Evolutionary conservation across 2,113 vertebrate species (phyloP).

Genomic region (Columba livia): DNA sequence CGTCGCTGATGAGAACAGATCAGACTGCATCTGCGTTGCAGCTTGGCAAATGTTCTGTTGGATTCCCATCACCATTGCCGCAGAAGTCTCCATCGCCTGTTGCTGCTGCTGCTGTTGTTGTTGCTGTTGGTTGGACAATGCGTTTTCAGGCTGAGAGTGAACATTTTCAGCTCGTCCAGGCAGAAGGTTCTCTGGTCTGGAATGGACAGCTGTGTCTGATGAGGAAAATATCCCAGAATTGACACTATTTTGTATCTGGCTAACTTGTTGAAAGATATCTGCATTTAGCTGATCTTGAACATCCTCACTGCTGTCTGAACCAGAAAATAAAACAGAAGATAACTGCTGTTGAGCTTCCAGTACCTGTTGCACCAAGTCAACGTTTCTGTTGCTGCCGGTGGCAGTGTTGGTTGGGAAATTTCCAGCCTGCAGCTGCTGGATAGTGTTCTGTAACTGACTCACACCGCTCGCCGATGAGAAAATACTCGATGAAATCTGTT

Average conservation of each 20-base stretch:
- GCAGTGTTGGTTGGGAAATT: constrained; percentile 76
- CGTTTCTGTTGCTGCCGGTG: constrained; percentile 70
- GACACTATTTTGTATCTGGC: constrained; percentile 77
- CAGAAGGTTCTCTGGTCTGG: constrained; percentile 76
- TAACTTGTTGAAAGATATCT: constrained; percentile 83
- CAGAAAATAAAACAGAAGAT: constrained; percentile 82
- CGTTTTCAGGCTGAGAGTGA: constrained; percentile 79
- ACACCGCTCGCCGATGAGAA: constrained; percentile 84
- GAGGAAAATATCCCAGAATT: constrained; percentile 77
- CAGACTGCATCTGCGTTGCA: constrained; percentile 81
- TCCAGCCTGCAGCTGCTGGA: constrained; percentile 92
- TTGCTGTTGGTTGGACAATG: constrained; percentile 83
- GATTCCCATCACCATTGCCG: constrained; percentile 82
- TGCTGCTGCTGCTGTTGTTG: constrained; percentile 85
- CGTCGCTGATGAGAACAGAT: constrained; percentile 84
- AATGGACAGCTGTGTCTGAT: constrained; percentile 73
- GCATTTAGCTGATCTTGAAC: constrained; percentile 83
- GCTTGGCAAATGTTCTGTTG: constrained; percentile 81
- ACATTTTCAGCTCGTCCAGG: constrained; percentile 76
- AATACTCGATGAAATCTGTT: constrained; percentile 84
- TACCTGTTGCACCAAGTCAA: constrained; percentile 82
- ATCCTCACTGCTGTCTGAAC: constrained; percentile 74
- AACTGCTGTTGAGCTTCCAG: constrained; percentile 83
- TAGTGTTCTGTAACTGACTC: constrained; percentile 90
- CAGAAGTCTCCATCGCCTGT: constrained; percentile 85